A percentile compares a stretch with the other conserved stretches of the same genome.
phyloP scores from a whole-genome alignment of 1,140 invertebrate genomes.

The Heliconius hewitsoni region DNA sequence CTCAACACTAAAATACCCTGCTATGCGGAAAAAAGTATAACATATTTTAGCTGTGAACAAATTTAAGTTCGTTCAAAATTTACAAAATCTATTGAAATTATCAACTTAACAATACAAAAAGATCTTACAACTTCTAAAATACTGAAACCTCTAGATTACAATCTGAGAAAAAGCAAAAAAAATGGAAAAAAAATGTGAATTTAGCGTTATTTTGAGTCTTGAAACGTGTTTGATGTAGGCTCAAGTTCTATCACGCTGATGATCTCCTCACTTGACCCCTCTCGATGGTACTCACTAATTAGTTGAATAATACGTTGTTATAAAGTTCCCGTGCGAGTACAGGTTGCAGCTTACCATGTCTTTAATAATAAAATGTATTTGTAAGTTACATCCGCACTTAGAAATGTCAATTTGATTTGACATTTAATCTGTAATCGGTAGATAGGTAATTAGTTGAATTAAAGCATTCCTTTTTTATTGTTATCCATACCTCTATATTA shows the following conservation, averaged over 20 bases:
- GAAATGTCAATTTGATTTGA: too few species aligned
- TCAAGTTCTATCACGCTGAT: background rate
- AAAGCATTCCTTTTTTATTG: too few species aligned
- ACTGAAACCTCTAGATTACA: background rate
- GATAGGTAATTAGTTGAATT: background rate
- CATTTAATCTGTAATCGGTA: too few species aligned
- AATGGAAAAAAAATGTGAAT: background rate
- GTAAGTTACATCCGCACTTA: too few species aligned
- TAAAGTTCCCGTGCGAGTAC: background rate
- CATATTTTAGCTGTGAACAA: too few species aligned
- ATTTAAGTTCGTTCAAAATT: too few species aligned
- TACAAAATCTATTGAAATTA: too few species aligned
- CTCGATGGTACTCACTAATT: slow-evolving; percentile 25
- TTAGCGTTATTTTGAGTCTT: slow-evolving; percentile 7
- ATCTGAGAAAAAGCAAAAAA: background rate
- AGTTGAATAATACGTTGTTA: slow-evolving; percentile 16
- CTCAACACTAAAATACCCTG: too few species aligned
- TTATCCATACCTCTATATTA: too few species aligned
- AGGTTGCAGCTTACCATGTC: background rate
- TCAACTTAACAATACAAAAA: too few species aligned
- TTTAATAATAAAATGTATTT: background rate
- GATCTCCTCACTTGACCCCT: slow-evolving; percentile 19
- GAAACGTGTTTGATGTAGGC: slow-evolving; percentile 22
- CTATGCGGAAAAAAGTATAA: too few species aligned
- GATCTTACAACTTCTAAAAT: too few species aligned